Evolutionary conservation across 2,797 vertebrate genomes (phyloP).

Genomic region (Siniperca undulata): DNA sequence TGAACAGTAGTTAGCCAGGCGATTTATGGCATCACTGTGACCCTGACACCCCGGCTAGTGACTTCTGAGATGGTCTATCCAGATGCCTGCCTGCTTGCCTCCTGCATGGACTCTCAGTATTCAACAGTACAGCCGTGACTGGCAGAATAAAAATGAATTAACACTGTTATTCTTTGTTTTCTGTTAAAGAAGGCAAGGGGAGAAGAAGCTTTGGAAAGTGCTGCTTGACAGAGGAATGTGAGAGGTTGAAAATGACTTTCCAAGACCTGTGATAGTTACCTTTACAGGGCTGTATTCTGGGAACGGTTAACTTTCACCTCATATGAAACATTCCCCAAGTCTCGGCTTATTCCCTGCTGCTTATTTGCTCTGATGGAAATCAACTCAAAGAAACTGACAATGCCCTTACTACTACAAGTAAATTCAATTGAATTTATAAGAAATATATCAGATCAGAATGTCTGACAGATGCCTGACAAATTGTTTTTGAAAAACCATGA

Average conservation of each 20-base stretch:
- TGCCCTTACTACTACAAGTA: too few relatives aligned
- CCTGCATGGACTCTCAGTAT: slow-evolving; percentile 41
- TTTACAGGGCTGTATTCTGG: slow-evolving; percentile 27
- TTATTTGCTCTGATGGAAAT: slow-evolving; percentile 30
- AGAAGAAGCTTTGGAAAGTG: slow-evolving; percentile 31
- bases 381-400: background rate
- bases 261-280: slow-evolving; percentile 45
- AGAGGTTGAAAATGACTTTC: slow-evolving; percentile 66
- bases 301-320: slow-evolving; percentile 21
- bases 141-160: slow-evolving; percentile 71
- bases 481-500: background rate
- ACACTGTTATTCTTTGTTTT: slow-evolving; percentile 66
- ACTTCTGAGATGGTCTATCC: slow-evolving; percentile 75
- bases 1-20: slow-evolving; percentile 72
- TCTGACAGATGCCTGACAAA: too few relatives aligned
- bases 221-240: slow-evolving; percentile 50
- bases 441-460: too few relatives aligned
- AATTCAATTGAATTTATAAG: too few relatives aligned
- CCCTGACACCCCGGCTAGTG: slow-evolving; percentile 43
- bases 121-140: slow-evolving; percentile 44
- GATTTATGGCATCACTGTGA: slow-evolving; percentile 74
- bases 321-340: background rate
- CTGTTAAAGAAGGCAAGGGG: slow-evolving; percentile 30
- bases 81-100: slow-evolving; percentile 69
- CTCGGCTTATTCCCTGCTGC: slow-evolving; percentile 1